These are phyloP conservation scores for Charadrius vociferus DNA, from an alignment of 2,113 vertebrate genomes.

Conservation along the genomic window DNA sequence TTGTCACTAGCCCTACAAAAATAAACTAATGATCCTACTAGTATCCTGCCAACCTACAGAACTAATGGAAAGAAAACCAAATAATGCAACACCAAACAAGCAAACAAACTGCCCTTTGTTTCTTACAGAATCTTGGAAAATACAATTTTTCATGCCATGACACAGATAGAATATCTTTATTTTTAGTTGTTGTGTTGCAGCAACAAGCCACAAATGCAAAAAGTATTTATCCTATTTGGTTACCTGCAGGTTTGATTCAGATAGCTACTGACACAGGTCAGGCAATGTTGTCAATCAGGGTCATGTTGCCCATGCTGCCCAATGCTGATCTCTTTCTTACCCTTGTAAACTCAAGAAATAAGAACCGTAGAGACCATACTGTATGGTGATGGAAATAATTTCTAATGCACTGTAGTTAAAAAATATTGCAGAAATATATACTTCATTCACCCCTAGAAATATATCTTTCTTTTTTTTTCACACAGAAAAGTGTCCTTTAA, in stretches of 20 bases:
- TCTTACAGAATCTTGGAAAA: constrained; percentile 36
- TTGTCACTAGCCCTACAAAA: background rate
- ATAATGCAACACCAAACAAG: background rate
- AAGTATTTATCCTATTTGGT: background rate
- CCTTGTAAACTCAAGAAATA: constrained; percentile 15
- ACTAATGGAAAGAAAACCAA: background rate
- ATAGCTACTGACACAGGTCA: constrained; percentile 12
- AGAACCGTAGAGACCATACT: background rate
- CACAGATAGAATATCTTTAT: constrained; percentile 19
- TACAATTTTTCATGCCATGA: constrained; percentile 24
- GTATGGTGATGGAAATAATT: constrained; percentile 23
- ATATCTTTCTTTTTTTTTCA: background rate
- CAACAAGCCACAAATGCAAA: background rate
- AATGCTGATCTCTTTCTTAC: background rate
- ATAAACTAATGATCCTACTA: background rate
- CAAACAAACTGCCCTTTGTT: fast-evolving
- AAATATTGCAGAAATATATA: constrained; percentile 11
- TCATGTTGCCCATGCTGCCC: background rate
- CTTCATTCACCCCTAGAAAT: background rate
- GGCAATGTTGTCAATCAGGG: background rate
- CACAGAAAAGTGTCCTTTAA: constrained; percentile 34
- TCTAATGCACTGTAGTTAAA: constrained; percentile 37
- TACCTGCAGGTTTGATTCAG: background rate
- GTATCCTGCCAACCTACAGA: background rate
- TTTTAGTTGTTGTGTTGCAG: constrained; percentile 33